Conservation (phyloP, 2,888 invertebrate species). For the Sinodicranocentrus sp. region DNA sequence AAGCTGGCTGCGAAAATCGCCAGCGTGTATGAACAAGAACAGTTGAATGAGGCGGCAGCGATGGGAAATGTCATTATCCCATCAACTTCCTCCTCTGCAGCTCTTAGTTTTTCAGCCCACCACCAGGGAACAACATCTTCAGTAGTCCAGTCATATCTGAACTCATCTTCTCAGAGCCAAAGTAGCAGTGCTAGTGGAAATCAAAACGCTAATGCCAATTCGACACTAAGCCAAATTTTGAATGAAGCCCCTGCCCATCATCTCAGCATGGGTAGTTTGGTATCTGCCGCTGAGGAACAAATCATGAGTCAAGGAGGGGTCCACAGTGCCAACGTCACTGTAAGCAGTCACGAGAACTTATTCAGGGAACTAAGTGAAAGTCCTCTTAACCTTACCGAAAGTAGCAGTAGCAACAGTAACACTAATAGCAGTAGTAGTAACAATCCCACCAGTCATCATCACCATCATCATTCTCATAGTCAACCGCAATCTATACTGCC, state of each 20-base stretch:
- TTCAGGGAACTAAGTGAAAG: slow-evolving; percentile 72
- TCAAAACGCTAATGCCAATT: slow-evolving; percentile 27
- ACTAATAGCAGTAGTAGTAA: slow-evolving; percentile 37
- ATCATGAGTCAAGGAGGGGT: slow-evolving; percentile 44
- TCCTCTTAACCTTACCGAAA: slow-evolving; percentile 73
- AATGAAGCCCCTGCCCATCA: slow-evolving; percentile 58
- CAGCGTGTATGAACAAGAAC: slow-evolving; percentile 73
- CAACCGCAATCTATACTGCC: slow-evolving; percentile 38
- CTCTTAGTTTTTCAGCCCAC: slow-evolving; percentile 11
- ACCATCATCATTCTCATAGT: slow-evolving; percentile 28
- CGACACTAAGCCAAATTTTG: slow-evolving; percentile 64
- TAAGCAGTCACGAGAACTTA: slow-evolving; percentile 69
- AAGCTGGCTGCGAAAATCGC: slow-evolving; percentile 75
- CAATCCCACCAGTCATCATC: slow-evolving; percentile 21
- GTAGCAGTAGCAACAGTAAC: slow-evolving; percentile 37
- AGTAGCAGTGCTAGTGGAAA: slow-evolving; percentile 30
- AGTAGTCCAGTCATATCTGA: slow-evolving; percentile 47
- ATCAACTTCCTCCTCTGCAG: slow-evolving; percentile 5
- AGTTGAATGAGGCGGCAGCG: slow-evolving; percentile 58
- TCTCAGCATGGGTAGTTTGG: slow-evolving; percentile 52
- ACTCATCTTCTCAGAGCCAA: slow-evolving; percentile 47
- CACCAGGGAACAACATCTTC: slow-evolving; percentile 21
- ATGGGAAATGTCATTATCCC: slow-evolving; percentile 24
- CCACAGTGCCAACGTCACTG: slow-evolving; percentile 22
- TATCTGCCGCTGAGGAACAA: slow-evolving; percentile 55